A percentile compares a stretch with the other conserved stretches of the same genome.
Evolutionary conservation across 2,888 invertebrate genomes (phyloP).

Genomic region (Tipula vernalis): DNA sequence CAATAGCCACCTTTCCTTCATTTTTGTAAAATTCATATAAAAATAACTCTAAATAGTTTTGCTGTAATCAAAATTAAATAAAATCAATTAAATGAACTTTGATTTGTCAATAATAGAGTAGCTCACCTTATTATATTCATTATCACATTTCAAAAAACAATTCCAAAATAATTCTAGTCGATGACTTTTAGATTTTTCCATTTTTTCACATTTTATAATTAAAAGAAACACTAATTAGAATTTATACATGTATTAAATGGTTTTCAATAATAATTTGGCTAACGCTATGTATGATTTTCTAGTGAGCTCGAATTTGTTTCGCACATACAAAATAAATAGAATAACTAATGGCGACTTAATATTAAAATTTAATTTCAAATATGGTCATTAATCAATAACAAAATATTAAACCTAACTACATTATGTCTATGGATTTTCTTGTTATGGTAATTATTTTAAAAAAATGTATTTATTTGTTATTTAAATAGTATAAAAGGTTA

Average conservation of each 20-base stretch:
- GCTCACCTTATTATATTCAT: not conserved
- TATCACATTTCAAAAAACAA: conserved; percentile 9
- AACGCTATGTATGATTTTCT: not conserved
- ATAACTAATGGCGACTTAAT: not conserved
- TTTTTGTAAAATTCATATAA: not conserved
- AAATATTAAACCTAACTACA: not conserved
- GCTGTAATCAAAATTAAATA: not conserved
- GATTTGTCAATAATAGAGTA: not conserved
- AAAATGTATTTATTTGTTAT: not conserved
- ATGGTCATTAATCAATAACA: not conserved
- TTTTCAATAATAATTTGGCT: not conserved
- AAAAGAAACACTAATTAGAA: not conserved
- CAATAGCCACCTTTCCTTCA: not conserved
- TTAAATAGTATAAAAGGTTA: not conserved
- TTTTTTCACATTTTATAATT: not conserved
- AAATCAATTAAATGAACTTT: not conserved
- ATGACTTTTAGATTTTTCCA: not conserved
- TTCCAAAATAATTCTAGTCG: conserved; percentile 8
- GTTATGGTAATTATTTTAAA: not conserved
- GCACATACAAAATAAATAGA: not conserved
- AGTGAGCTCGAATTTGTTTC: not conserved
- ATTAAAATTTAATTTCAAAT: not conserved
- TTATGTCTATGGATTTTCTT: not conserved
- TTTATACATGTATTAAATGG: not conserved
- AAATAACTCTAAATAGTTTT: conserved; percentile 7